phyloP scores from a whole-genome alignment of 1,140 invertebrate species.

The Calliopsis andreniformis region DNA sequence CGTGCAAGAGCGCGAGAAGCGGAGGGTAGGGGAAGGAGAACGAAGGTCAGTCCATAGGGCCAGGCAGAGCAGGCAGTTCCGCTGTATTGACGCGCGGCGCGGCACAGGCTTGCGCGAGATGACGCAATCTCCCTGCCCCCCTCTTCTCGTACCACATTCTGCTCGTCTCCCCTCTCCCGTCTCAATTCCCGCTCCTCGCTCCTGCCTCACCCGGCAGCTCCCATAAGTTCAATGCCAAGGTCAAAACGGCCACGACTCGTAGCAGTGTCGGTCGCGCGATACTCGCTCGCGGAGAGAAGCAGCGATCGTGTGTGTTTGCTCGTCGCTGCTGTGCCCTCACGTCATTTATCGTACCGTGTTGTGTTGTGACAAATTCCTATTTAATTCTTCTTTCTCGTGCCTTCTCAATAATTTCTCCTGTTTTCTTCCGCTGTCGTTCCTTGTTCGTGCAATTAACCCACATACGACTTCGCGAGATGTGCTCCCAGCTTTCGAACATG shows the following conservation, averaged over 20 bases:
- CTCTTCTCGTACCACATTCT: slow-evolving; percentile 29
- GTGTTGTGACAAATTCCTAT: too few species aligned
- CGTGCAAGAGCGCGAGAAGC: not conserved
- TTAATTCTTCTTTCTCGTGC: slow-evolving; percentile 14
- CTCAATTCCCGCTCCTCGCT: slow-evolving; percentile 36
- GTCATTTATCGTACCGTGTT: too few species aligned
- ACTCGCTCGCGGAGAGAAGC: slow-evolving; percentile 64
- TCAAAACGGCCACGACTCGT: slow-evolving; percentile 73
- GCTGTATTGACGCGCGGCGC: slow-evolving; percentile 75
- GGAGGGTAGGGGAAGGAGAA: slow-evolving; percentile 4
- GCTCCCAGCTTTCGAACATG: too few species aligned
- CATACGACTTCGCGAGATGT: too few species aligned
- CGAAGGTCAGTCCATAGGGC: slow-evolving; percentile 64
- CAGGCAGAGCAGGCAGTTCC: slow-evolving; percentile 59
- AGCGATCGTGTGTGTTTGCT: slow-evolving; percentile 42
- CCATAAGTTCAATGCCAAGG: slow-evolving; percentile 80
- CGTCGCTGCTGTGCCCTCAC: not conserved
- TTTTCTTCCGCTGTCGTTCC: not conserved
- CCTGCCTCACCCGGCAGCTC: slow-evolving; percentile 55
- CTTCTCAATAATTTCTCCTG: not conserved
- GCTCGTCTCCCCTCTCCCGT: slow-evolving; percentile 32
- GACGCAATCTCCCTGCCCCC: slow-evolving; percentile 71
- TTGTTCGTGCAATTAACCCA: slow-evolving; percentile 27
- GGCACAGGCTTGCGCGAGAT: slow-evolving; percentile 76
- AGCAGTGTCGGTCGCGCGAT: slow-evolving; percentile 70